Conservation (phyloP, 2,797 vertebrate species). For the Calcarius lapponicus region DNA sequence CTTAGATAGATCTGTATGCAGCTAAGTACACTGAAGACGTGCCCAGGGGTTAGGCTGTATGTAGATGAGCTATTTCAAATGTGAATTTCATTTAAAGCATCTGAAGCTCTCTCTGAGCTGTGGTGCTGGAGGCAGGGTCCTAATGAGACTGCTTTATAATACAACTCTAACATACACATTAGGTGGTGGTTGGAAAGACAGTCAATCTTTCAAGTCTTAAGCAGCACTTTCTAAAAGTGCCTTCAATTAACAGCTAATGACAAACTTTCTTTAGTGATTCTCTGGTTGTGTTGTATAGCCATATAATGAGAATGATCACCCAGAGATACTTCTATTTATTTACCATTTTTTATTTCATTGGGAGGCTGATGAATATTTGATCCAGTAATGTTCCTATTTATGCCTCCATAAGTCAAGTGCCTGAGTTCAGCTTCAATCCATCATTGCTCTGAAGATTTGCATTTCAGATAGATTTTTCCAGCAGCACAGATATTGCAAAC, state of each 20-base stretch:
- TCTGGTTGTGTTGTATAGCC: not conserved
- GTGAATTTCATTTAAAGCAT: not conserved
- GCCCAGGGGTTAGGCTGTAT: not conserved
- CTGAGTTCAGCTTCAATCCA: not conserved
- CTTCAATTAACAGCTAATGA: conserved; percentile 50
- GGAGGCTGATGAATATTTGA: conserved; percentile 11
- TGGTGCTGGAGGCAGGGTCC: not conserved
- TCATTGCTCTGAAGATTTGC: conserved; percentile 26
- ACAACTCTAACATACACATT: not conserved
- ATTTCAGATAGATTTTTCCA: conserved; percentile 35
- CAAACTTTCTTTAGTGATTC: not conserved
- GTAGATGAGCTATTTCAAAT: conserved; percentile 13
- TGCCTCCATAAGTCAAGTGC: not conserved
- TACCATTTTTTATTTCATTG: conserved; percentile 36
- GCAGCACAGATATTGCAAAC: not conserved
- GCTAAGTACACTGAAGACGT: not conserved
- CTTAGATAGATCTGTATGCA: not conserved
- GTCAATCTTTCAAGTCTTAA: conserved; percentile 40
- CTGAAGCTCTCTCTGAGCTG: not conserved
- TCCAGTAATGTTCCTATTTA: not conserved
- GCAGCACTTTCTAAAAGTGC: conserved; percentile 28
- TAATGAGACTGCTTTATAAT: conserved; percentile 27
- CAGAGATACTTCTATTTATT: conserved; percentile 26
- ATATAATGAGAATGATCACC: conserved; percentile 32
- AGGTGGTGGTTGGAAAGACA: not conserved